These are phyloP conservation scores for Ariolimax columbianus DNA, from an alignment of 2,888 invertebrate genomes.

Conservation along the genomic window DNA sequence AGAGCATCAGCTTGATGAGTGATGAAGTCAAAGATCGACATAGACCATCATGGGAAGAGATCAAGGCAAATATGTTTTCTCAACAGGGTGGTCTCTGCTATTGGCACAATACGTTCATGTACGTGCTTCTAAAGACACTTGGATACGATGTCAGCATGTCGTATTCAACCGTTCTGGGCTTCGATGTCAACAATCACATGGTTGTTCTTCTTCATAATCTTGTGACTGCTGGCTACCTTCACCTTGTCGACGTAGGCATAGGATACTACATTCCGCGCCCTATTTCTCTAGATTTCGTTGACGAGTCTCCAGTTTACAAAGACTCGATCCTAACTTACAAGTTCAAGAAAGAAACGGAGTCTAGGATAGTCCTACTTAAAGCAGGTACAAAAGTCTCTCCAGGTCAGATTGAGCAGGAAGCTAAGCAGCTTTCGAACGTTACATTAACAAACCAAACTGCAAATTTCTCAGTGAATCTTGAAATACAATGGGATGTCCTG, in stretches of 20 bases:
- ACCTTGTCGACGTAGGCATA: constrained; percentile 52
- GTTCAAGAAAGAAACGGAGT: constrained; percentile 20
- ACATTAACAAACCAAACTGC: no score
- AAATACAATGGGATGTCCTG: background rate
- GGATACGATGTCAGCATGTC: constrained; percentile 49
- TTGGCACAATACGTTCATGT: constrained; percentile 53
- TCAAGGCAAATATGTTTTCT: constrained; percentile 50
- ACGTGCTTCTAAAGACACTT: constrained; percentile 48
- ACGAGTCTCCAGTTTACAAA: constrained; percentile 51
- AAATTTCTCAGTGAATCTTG: background rate
- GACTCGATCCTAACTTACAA: constrained; percentile 57
- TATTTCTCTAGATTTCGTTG: constrained; percentile 52
- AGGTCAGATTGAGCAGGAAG: background rate
- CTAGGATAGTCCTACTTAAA: background rate
- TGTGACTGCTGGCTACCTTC: constrained; percentile 48
- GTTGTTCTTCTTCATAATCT: constrained; percentile 51
- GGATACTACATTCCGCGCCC: constrained; percentile 55
- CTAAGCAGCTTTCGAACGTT: background rate
- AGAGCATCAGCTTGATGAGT: constrained; percentile 53
- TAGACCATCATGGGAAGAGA: constrained; percentile 50
- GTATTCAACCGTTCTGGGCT: constrained; percentile 32
- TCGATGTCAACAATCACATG: constrained; percentile 52
- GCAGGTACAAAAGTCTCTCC: background rate
- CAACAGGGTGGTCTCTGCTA: constrained; percentile 57
- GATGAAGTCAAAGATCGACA: constrained; percentile 13